Conservation (phyloP, 2,113 vertebrate species). For the Aspidoscelis tigris region DNA sequence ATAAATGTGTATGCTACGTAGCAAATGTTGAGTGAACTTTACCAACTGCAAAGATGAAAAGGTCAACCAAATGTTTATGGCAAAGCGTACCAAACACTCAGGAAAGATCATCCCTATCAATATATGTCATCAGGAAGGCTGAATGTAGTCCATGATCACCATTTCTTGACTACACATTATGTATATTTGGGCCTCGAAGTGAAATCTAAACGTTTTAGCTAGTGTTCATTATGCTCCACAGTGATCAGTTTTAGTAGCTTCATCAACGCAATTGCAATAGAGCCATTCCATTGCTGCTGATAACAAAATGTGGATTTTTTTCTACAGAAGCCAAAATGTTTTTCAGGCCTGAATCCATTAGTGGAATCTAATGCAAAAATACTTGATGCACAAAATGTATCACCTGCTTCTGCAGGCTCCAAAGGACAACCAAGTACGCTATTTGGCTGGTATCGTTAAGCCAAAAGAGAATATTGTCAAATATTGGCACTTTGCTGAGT, state of each 20-base stretch:
- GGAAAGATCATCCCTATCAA: neutral
- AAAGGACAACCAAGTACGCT: neutral
- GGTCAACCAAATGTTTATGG: neutral
- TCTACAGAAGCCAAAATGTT: neutral
- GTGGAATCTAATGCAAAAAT: neutral
- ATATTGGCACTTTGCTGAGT: neutral
- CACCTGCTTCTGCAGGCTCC: neutral
- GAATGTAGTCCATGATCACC: neutral
- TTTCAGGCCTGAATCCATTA: constrained; percentile 16
- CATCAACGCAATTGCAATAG: neutral
- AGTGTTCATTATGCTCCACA: neutral
- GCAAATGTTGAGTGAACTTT: neutral
- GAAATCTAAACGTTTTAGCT: neutral
- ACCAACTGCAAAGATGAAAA: constrained; percentile 14
- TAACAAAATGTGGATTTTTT: constrained; percentile 11
- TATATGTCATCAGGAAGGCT: neutral
- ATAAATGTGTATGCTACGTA: neutral
- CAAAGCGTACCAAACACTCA: neutral
- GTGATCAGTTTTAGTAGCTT: neutral
- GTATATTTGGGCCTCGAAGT: neutral
- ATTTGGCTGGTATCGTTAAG: neutral
- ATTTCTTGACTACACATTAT: neutral
- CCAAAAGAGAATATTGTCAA: constrained; percentile 17
- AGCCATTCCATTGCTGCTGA: neutral
- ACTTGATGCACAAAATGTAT: constrained; percentile 11